Conservation (phyloP, 2,797 vertebrate genomes). For the Spinus olivaceus region DNA sequence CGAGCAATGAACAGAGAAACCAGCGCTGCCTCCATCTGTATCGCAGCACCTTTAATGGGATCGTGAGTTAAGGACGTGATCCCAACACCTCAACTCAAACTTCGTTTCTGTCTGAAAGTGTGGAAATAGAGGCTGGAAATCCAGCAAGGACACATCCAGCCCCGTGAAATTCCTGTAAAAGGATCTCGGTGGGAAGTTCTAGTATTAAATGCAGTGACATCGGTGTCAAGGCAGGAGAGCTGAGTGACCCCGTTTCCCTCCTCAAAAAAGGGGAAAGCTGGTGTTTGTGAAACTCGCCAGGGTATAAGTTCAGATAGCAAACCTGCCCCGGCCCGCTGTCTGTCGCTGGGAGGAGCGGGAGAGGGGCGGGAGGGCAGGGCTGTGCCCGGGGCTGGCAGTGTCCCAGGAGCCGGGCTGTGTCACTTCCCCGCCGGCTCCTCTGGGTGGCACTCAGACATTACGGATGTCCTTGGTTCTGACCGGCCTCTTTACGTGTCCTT, state of each 20-base stretch:
- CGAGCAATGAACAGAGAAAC: not conserved
- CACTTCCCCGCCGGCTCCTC: not conserved
- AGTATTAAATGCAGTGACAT: not conserved
- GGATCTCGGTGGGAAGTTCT: not conserved
- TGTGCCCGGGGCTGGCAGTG: not conserved
- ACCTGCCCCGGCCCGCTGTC: not conserved
- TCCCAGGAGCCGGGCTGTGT: not conserved
- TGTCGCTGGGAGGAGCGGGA: accelerated
- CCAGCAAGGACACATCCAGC: not conserved
- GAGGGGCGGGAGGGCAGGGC: not conserved
- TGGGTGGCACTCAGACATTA: conserved; percentile 1
- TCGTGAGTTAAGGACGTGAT: not conserved
- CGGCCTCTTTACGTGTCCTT: accelerated
- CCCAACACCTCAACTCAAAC: not conserved
- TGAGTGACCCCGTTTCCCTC: not conserved
- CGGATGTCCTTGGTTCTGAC: accelerated
- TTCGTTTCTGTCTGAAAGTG: not conserved
- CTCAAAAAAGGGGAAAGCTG: not conserved
- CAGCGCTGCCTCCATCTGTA: not conserved
- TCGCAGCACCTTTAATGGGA: not conserved
- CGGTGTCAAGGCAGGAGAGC: not conserved
- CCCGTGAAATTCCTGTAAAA: not conserved
- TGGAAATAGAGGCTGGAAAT: not conserved
- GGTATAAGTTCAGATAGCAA: not conserved
- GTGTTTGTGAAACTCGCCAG: not conserved